Base-by-base conservation (phyloP, 2,888 invertebrate genomes). In the Ornithoptera alexandrae region DNA sequence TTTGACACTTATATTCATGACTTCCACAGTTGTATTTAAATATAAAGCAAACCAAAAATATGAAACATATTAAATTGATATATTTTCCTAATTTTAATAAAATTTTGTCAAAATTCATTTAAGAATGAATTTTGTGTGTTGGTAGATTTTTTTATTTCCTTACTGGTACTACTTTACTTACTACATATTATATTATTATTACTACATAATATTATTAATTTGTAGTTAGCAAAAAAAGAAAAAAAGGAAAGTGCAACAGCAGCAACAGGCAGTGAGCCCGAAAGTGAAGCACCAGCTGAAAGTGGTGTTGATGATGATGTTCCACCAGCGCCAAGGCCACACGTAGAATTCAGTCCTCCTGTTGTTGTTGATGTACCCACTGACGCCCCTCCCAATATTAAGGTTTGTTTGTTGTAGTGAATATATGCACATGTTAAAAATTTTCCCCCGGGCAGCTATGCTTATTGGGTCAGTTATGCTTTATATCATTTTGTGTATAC, bases 311-410 rank as follows among this genome's bases (percentile, higher is more conserved):
- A 93, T 65, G 92, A 93, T 72, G 93, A 93, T 39, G 69, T 78
- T 0, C 77, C 80, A 56, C 82, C 84, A 0, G 76, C 79, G 60
- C 77, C 78, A 60, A 90, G 89, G 75, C 86, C 83, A 22, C 95
- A 95, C 83, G 96, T 96, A 10, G 96, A 96, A 78, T 95, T 96
- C 76, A 76, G 80, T 74, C 94, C 95, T 73, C 94, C 95, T 70
- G 93, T 94, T 56, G 94, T 95, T 60, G 94, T 95, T 56, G 94
- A 95, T 78, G 89, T 95, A 64, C 88, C 94, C 42, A 87, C 93
- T 68, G 94, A 94, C 72, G 84, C 87, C 59, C 86, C 88, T 69
- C 86, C 85, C 20, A 93, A 93, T 87, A 93, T 93, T 74, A 92
- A 90, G 89, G 91, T 85, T 78, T 73, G 78, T 73, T 30, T 17